Evolutionary conservation across 1,140 invertebrate genomes (phyloP).

Genomic region (Cydia pomonella): DNA sequence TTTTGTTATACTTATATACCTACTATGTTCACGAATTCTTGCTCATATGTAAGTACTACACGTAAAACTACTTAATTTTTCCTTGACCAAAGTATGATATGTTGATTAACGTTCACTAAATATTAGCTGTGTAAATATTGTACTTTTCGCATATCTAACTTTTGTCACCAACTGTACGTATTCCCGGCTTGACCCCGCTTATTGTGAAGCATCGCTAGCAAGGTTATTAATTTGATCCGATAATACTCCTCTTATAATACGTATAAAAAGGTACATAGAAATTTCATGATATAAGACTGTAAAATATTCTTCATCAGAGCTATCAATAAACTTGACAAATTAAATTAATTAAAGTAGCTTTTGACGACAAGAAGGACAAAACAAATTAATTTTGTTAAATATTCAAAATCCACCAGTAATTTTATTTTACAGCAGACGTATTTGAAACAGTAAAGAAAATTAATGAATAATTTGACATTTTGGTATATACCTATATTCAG

Average conservation of each 20-base stretch:
- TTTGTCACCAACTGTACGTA: slow-evolving; percentile 35
- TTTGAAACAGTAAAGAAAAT: too few species aligned
- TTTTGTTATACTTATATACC: too few species aligned
- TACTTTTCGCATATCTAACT: too few species aligned
- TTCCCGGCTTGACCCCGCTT: slow-evolving; percentile 40
- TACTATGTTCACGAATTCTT: too few species aligned
- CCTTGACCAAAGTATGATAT: too few species aligned
- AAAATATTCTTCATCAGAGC: background rate
- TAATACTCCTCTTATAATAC: slow-evolving; percentile 21
- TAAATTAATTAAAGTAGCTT: background rate
- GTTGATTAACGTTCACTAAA: too few species aligned
- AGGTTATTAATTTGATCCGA: slow-evolving; percentile 48
- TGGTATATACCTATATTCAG: too few species aligned
- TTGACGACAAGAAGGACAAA: background rate
- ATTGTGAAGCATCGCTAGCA: slow-evolving; percentile 41
- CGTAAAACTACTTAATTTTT: too few species aligned
- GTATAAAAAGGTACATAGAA: background rate
- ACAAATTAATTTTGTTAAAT: background rate
- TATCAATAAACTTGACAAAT: background rate
- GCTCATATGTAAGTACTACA: too few species aligned
- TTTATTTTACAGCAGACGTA: background rate
- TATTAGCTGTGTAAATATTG: too few species aligned
- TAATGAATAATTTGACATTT: too few species aligned
- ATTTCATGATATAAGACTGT: too few species aligned
- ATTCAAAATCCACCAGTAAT: background rate